Evolutionary conservation across 2,888 invertebrate species (phyloP).

Genomic region (Plagiodera versicolora): DNA sequence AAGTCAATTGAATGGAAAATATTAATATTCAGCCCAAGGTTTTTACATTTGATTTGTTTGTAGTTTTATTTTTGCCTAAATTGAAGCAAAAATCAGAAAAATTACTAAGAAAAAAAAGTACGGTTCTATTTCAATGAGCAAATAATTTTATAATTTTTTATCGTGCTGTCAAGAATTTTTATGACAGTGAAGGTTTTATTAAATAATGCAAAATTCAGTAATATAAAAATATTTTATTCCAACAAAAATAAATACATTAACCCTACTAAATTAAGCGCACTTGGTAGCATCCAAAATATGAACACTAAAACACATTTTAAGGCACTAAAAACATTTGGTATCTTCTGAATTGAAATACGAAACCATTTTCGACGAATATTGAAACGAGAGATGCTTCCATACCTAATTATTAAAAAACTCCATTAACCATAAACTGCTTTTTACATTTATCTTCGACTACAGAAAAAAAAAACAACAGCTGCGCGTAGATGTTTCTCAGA

Average conservation of each 20-base stretch:
- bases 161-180: no score
- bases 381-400: slow-evolving; percentile 33
- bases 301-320: slow-evolving; percentile 26
- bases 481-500: slow-evolving; percentile 49
- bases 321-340: slow-evolving; percentile 24
- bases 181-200: background rate
- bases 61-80: no score
- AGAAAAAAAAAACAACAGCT: slow-evolving; percentile 44
- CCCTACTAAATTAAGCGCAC: slow-evolving; percentile 29
- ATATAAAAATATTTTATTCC: slow-evolving; percentile 39
- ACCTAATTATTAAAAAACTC: slow-evolving; percentile 30
- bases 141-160: no score
- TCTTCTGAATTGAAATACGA: slow-evolving; percentile 32
- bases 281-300: slow-evolving; percentile 27
- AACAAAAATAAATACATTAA: slow-evolving; percentile 43
- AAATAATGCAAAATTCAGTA: slow-evolving; percentile 14
- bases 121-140: no score
- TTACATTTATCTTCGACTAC: slow-evolving; percentile 30
- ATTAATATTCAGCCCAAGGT: no score
- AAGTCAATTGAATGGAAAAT: no score
- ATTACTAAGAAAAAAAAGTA: no score
- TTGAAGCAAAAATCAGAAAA: no score
- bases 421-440: slow-evolving; percentile 23
- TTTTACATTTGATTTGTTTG: no score
- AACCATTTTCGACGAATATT: slow-evolving; percentile 27